phyloP scores from a whole-genome alignment of 1,140 invertebrate species.

The Paralvinella palmiformis region DNA sequence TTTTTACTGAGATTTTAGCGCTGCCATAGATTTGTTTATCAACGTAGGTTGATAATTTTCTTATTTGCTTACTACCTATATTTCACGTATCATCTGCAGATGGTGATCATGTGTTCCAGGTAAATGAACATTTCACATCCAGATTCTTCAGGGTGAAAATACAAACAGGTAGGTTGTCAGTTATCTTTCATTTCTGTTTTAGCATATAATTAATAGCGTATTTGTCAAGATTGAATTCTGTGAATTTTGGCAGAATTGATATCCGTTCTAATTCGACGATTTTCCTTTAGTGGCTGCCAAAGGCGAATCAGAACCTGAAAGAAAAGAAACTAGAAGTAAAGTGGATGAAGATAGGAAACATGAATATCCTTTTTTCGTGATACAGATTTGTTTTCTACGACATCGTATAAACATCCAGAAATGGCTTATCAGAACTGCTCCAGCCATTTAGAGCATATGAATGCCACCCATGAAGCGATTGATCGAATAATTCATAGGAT shows the following conservation, averaged over 20 bases:
- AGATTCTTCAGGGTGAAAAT: slow-evolving; percentile 82
- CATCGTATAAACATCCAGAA: no score
- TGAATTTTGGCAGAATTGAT: neutral
- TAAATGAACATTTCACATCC: slow-evolving; percentile 97
- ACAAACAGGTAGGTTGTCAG: slow-evolving; percentile 57
- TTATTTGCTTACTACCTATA: neutral
- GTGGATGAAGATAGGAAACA: slow-evolving; percentile 99
- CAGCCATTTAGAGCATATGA: no score
- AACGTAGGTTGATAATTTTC: neutral
- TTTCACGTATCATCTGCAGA: slow-evolving; percentile 54
- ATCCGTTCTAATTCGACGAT: slow-evolving; percentile 59
- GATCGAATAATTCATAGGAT: no score
- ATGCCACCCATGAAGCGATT: no score
- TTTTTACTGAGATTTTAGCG: no score
- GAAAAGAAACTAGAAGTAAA: slow-evolving; percentile 94
- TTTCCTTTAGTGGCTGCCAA: slow-evolving; percentile 91
- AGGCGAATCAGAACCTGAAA: slow-evolving; percentile 96
- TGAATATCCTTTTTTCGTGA: slow-evolving; percentile 58
- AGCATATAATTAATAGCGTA: no score
- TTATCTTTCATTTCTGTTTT: no score
- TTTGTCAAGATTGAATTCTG: neutral
- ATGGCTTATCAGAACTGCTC: no score
- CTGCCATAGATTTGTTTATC: no score
- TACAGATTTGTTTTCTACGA: neutral
- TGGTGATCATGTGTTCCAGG: slow-evolving; percentile 81